phyloP scores from a whole-genome alignment of 2,113 vertebrate species.

The Ctenodactylus gundi region DNA sequence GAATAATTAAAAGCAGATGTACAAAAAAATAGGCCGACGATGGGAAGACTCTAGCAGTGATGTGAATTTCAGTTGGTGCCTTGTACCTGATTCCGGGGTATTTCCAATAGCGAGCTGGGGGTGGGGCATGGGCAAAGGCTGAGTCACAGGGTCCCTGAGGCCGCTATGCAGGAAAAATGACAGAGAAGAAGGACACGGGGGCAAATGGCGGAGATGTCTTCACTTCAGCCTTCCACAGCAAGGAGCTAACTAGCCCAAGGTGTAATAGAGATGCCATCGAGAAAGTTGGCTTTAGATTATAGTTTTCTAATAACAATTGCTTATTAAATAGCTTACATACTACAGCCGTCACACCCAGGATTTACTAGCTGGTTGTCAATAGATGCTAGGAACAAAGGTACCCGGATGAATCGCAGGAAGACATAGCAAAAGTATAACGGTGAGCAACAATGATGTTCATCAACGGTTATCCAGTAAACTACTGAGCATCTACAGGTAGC shows the following conservation, averaged over 20 bases:
- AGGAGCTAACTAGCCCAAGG: background rate
- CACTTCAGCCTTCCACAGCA: background rate
- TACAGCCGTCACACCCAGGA: background rate
- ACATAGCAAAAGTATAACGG: background rate
- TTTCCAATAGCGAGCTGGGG: too few species aligned
- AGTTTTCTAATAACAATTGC: background rate
- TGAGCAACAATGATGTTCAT: background rate
- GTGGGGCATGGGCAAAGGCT: too few species aligned
- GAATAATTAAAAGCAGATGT: too few species aligned
- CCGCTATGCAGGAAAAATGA: too few species aligned
- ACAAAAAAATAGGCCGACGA: too few species aligned
- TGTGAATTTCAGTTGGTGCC: too few species aligned
- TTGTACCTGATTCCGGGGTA: too few species aligned
- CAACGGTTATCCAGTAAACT: background rate
- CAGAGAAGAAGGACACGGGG: too few species aligned
- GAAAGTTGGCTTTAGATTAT: background rate
- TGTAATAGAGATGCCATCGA: background rate
- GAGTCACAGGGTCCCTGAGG: too few species aligned
- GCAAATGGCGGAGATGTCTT: too few species aligned
- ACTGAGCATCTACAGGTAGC: accelerated
- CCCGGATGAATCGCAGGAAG: background rate
- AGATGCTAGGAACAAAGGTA: background rate
- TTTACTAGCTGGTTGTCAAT: background rate
- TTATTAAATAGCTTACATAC: background rate
- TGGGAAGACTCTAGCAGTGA: too few species aligned